These are phyloP conservation scores for Cnemophilus loriae DNA, from an alignment of 2,113 vertebrate genomes.

Conservation along the genomic window DNA sequence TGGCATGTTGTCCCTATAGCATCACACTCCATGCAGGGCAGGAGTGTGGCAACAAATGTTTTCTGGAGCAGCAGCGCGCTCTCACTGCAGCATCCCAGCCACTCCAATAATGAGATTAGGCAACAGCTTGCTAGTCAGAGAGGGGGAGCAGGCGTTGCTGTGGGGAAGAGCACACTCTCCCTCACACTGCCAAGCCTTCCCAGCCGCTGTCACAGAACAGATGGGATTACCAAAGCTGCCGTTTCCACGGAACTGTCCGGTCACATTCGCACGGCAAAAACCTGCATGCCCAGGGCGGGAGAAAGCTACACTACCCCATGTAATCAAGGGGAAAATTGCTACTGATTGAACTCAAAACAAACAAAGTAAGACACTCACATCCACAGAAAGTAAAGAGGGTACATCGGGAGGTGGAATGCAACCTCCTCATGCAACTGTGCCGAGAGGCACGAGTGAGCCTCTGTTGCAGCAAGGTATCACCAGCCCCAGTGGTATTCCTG, in stretches of 20 bases:
- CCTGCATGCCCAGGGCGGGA: neutral
- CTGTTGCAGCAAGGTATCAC: accelerated
- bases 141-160: neutral
- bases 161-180: neutral
- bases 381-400: neutral
- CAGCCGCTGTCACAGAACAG: neutral
- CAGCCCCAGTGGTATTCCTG: neutral
- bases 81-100: neutral
- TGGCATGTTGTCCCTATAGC: neutral
- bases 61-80: neutral
- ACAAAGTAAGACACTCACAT: neutral
- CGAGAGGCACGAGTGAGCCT: accelerated
- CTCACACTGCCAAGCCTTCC: neutral
- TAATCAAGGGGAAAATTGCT: neutral
- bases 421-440: accelerated
- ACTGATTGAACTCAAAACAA: neutral
- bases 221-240: neutral
- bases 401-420: accelerated
- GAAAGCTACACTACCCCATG: neutral
- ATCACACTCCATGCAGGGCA: accelerated
- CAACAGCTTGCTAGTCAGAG: neutral
- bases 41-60: neutral
- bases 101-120: neutral
- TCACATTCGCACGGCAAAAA: neutral
- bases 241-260: neutral